Evolutionary conservation across 2,113 vertebrate genomes (phyloP).

Genomic region (Saguinus midas): DNA sequence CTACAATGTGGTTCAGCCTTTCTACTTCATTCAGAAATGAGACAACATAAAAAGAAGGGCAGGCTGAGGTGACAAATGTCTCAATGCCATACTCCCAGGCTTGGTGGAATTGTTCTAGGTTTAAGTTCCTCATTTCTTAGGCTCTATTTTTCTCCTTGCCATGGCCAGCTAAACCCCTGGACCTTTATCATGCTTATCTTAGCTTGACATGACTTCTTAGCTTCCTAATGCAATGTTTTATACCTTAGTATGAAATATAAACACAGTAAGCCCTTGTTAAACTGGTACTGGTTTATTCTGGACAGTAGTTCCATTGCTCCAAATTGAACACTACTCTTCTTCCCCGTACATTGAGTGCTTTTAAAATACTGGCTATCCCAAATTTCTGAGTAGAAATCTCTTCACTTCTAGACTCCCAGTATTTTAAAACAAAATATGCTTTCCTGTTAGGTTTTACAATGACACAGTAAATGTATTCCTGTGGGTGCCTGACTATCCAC

Average conservation of each 20-base stretch:
- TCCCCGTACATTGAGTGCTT: not conserved
- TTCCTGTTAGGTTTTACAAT: slow-evolving; percentile 28
- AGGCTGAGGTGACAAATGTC: not conserved
- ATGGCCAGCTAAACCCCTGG: not conserved
- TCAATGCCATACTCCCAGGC: not conserved
- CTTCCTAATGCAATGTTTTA: slow-evolving; percentile 19
- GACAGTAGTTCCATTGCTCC: not conserved
- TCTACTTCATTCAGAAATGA: slow-evolving; percentile 2
- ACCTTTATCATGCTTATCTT: not conserved
- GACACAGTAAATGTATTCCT: slow-evolving; percentile 11
- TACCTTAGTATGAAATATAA: slow-evolving; percentile 41
- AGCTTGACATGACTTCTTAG: slow-evolving; percentile 3
- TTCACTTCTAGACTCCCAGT: not conserved
- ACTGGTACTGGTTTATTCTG: not conserved
- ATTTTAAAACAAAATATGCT: slow-evolving; percentile 43
- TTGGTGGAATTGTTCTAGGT: slow-evolving; percentile 3
- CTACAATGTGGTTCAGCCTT: not conserved
- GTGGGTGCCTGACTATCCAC: slow-evolving; percentile 2
- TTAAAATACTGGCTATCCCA: not conserved
- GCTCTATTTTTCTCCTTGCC: slow-evolving; percentile 17
- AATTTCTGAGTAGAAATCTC: not conserved
- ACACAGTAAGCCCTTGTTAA: slow-evolving; percentile 18
- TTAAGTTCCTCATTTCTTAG: not conserved
- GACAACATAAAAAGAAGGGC: not conserved
- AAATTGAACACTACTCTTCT: not conserved